These are phyloP conservation scores for Corynorhinus townsendii DNA, from an alignment of 2,113 vertebrate genomes.

Conservation along the genomic window DNA sequence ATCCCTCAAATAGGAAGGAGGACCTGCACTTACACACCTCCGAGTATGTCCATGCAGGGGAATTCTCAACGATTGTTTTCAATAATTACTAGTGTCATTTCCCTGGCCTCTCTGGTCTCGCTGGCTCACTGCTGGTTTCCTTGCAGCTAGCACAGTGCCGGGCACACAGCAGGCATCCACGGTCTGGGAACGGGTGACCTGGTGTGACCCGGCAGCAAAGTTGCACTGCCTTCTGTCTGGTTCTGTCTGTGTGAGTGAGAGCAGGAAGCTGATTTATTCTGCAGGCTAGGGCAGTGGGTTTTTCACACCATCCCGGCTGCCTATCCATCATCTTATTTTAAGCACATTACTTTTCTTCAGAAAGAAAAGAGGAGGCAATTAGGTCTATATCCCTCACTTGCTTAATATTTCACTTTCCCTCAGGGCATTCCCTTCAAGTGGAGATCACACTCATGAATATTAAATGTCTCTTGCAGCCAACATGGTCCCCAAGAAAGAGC, in stretches of 20 bases:
- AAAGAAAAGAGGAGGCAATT: constrained; percentile 80
- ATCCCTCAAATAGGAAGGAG: fast-evolving
- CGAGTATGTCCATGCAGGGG: not conserved
- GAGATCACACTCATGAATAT: constrained; percentile 83
- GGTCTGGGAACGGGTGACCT: not conserved
- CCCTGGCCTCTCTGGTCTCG: not conserved
- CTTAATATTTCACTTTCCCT: constrained; percentile 81
- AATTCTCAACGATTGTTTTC: not conserved
- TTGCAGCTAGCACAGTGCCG: not conserved
- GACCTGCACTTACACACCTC: not conserved
- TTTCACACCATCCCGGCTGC: constrained; percentile 26
- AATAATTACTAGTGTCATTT: not conserved
- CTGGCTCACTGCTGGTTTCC: not conserved
- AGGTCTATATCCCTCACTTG: constrained; percentile 78
- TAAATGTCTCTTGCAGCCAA: constrained; percentile 75
- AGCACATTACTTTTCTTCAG: constrained; percentile 78
- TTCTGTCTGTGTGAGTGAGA: not conserved
- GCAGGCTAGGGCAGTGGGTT: not conserved
- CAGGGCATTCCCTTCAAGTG: constrained; percentile 78
- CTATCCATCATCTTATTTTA: constrained; percentile 84
- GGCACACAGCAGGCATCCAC: not conserved
- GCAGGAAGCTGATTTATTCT: not conserved
- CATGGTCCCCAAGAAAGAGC: constrained; percentile 57
- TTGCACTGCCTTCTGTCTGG: not conserved
- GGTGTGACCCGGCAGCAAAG: not conserved